These are phyloP conservation scores for Nansenia antarctica DNA, from an alignment of 2,113 vertebrate genomes.

Conservation along the genomic window DNA sequence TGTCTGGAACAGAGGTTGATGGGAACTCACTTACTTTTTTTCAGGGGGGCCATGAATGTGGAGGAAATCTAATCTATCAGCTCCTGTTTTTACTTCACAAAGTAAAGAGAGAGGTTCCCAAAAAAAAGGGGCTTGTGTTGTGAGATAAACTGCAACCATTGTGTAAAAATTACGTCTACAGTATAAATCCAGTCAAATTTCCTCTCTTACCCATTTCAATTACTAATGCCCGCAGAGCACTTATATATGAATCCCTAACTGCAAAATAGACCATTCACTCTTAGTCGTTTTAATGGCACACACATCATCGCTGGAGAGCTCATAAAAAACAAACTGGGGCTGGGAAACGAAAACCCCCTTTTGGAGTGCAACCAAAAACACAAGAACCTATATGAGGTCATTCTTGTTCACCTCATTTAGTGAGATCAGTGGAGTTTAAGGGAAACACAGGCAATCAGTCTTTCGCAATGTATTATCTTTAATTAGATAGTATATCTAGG, in stretches of 20 bases:
- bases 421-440: constrained; percentile 38
- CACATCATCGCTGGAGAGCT: constrained; percentile 50
- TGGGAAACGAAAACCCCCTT: constrained; percentile 46
- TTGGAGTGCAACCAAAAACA: constrained; percentile 38
- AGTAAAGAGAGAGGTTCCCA: constrained; percentile 17
- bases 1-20: not conserved
- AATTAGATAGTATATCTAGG: not conserved
- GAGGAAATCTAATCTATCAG: constrained; percentile 12
- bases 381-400: constrained; percentile 51
- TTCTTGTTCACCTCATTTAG: not conserved
- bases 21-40: constrained; percentile 13
- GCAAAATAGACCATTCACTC: constrained; percentile 44
- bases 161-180: constrained; percentile 10
- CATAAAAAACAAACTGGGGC: constrained; percentile 40
- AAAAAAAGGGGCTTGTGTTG: constrained; percentile 4
- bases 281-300: constrained; percentile 45
- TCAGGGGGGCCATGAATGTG: constrained; percentile 4
- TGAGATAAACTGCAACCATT: not conserved
- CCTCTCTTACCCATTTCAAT: constrained; percentile 26
- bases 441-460: no score
- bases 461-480: not conserved
- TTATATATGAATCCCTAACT: constrained; percentile 44
- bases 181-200: constrained; percentile 16
- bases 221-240: constrained; percentile 25
- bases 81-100: constrained; percentile 21